Conservation (phyloP, 2,888 invertebrate species). For the Apoda limacodes region DNA sequence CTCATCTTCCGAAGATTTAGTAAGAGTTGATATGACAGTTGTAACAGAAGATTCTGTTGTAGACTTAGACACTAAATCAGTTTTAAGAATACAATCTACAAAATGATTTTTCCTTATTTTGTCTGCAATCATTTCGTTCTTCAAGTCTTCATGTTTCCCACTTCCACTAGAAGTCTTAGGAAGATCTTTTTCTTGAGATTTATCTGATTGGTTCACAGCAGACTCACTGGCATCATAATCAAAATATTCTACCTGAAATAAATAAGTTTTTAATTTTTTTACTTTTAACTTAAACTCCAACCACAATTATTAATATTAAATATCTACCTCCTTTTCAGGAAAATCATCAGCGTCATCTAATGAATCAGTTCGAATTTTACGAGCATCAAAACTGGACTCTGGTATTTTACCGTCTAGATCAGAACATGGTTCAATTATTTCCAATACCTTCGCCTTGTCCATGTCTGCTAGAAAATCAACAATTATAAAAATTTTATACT, state of each 20-base stretch:
- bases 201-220: too few species aligned
- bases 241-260: constrained; percentile 45
- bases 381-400: constrained; percentile 52
- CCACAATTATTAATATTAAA: constrained; percentile 1
- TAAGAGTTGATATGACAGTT: constrained; percentile 54
- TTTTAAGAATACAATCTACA: constrained; percentile 38
- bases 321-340: constrained; percentile 58
- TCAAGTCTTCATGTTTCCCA: constrained; percentile 21
- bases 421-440: constrained; percentile 62
- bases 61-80: constrained; percentile 55
- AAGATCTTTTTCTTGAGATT: constrained; percentile 31
- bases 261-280: too few species aligned
- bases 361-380: constrained; percentile 60
- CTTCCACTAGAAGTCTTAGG: constrained; percentile 21
- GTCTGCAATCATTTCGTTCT: constrained; percentile 22
- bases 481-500: not conserved
- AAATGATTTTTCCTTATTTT: constrained; percentile 43
- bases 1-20: constrained; percentile 60
- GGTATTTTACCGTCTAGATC: constrained; percentile 49
- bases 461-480: constrained; percentile 41
- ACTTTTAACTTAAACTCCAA: too few species aligned
- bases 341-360: constrained; percentile 66
- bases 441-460: constrained; percentile 64
- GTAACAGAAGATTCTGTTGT: constrained; percentile 63
- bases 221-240: too few species aligned